These are phyloP conservation scores for Erpobdella octoculata DNA, from an alignment of 2,888 invertebrate genomes.

Conservation along the genomic window DNA sequence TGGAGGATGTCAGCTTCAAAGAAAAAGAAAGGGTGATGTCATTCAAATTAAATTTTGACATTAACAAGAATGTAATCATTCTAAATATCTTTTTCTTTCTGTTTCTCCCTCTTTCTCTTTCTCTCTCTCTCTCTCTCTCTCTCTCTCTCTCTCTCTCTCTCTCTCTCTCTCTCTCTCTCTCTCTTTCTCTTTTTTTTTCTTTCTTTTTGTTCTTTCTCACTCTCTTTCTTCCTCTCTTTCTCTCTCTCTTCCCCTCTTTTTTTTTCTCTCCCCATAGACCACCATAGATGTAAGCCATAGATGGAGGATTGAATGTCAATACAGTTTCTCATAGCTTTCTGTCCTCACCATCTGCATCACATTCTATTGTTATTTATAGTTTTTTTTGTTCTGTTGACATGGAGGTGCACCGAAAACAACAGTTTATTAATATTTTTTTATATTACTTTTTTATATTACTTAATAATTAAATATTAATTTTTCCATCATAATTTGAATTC, in stretches of 20 bases:
- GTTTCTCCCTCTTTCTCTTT: conserved; percentile 27
- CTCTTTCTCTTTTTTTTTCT: neutral
- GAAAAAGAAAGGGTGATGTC: conserved; percentile 23
- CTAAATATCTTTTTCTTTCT: neutral
- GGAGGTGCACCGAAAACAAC: no score
- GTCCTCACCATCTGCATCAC: no score
- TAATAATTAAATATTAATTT: neutral
- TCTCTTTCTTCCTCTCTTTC: neutral
- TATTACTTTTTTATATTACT: neutral
- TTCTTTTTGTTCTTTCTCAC: neutral
- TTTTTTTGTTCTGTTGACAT: no score
- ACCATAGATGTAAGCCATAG: no score
- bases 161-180: neutral
- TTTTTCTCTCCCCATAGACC: no score
- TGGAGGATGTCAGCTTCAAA: conserved; percentile 31
- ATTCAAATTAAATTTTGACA: no score
- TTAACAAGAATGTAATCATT: no score
- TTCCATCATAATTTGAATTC: neutral
- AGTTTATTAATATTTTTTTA: conserved; percentile 2
- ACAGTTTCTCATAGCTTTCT: no score
- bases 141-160: conserved; percentile 31
- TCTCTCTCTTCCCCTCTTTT: conserved; percentile 1
- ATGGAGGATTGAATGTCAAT: no score
- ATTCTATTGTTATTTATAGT: no score
- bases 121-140: conserved; percentile 31